Evolutionary conservation across 2,113 vertebrate genomes (phyloP).

Genomic region (Corydoras maculifer): DNA sequence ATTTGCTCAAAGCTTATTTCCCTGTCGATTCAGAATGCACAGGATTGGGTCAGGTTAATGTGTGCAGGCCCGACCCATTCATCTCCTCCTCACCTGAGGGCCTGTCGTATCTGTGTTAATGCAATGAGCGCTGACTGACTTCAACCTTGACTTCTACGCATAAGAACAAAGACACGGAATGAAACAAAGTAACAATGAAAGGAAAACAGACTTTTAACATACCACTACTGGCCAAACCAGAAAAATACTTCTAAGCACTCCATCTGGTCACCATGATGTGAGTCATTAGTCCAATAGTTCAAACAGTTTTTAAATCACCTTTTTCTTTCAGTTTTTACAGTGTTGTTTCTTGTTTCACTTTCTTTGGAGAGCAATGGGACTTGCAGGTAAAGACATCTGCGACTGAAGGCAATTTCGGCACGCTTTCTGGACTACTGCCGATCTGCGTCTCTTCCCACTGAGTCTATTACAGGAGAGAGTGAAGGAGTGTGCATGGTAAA

Average conservation of each 20-base stretch:
- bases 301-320: conserved; percentile 17
- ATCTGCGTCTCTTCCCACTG: conserved; percentile 57
- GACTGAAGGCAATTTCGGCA: conserved; percentile 49
- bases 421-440: conserved; percentile 50
- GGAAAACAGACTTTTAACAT: conserved; percentile 8
- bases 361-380: conserved; percentile 36
- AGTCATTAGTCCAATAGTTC: conserved; percentile 8
- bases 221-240: conserved; percentile 13
- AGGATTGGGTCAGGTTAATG: conserved; percentile 40
- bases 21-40: conserved; percentile 14
- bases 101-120: conserved; percentile 42
- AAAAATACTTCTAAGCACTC: background rate
- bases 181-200: conserved; percentile 22
- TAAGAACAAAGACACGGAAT: conserved; percentile 33
- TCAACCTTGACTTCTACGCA: conserved; percentile 26
- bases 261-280: background rate
- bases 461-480: conserved; percentile 68
- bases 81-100: conserved; percentile 42
- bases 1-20: conserved; percentile 40
- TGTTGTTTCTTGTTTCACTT: conserved; percentile 37
- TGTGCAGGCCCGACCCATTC: conserved; percentile 38
- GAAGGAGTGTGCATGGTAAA: conserved; percentile 79
- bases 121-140: conserved; percentile 27
- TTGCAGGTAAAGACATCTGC: conserved; percentile 34
- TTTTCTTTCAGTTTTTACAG: conserved; percentile 37